Base-by-base conservation (phyloP, 1,140 invertebrate species). In the Trypoxylus dichotomus region DNA sequence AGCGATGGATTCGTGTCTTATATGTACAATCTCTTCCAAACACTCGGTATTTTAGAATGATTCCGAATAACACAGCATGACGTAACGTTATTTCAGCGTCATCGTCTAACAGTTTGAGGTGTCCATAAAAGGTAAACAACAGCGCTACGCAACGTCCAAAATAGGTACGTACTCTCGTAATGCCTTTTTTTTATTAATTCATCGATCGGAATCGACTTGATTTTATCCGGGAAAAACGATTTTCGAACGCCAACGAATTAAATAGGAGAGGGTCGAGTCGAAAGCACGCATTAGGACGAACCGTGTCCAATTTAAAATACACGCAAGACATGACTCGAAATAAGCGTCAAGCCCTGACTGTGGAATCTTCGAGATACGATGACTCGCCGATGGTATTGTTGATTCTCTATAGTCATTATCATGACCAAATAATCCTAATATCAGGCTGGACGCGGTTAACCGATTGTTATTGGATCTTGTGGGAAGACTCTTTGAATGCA, bases 271-370 rank as follows among this genome's bases (percentile, higher is more conserved):
- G 6, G 13, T n/a, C 2, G 15, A 15, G 19, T 19, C 11, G 19
- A n/a, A 19, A 54, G 47, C 15, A 54, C 47, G 19, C 47, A 54
- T 54, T 54, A 54, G 15, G 19, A 15, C 32, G 47, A 54, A 54
- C 47, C 47, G 47, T 54, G 47, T 54, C 47, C 47, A 54, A 54
- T 54, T 54, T 54, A 54, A 54, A 54, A 54, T 54, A 19, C 47
- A 54, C 47, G 47, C 47, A 19, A 54, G 47, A 54, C 47, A 19
- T 54, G 47, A 6, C 47, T 54, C 47, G 15, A 54, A 37, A 37
- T 37, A 37, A 37, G 32, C 32, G 32, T 54, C 15, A 54, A 15
- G 19, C 47, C 19, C 2, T n/a, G 47, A n/a, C 47, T 54, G 5
- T 54, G 47, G 47, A 54, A 54, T 54, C 19, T 54, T 54, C 47